Evolutionary conservation across 2,113 vertebrate species (phyloP), one percentile per base, ranked within the genome.

Genomic region (Pseudorhombus dupliciocellatus): DNA sequence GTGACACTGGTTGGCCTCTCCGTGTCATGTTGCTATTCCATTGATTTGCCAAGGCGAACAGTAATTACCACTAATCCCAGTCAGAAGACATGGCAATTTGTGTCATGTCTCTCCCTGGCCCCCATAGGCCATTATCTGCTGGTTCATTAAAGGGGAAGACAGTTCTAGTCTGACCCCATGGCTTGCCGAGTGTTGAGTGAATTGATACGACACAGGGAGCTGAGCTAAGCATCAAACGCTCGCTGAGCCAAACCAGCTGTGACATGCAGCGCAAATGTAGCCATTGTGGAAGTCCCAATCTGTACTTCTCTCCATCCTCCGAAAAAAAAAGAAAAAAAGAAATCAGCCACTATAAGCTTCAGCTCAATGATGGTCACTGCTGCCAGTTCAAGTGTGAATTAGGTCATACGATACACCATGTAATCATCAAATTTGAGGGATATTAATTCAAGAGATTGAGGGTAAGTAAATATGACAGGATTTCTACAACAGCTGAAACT

Each of bases 41-140:
- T 87, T 89, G 87, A 92, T 92, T 84, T 88, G 63, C 73, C 73
- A 61, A 56, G 62, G 74, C 81, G 58, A 87, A 72, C 77, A 82
- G 86, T 92, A 92, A 92, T 91, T 90, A 90, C 74, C 66, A 64
- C 84, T 90, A 91, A 92, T 91, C 89, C 90, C 67, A 86, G 90
- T 90, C 88, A 87, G 84, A 89, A 87, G 86, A 90, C 84, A 68
- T 76, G 73, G 87, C 83, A 77, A 84, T 90, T 88, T 89, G 87
- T 85, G 90, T 84, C 87, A 77, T 73, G 84, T 75, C 88, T 83
- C 71, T 84, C 78, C 65, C 25, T 48, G 79, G 79, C 61, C 79
- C 76, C 83, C 67, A 72, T 65, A 66, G 89, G 73, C 77, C 87
- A 85, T 90, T 88, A 87, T 87, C 76, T 84, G 67, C 65, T 60